These are phyloP conservation scores for Crocuta crocuta DNA, from an alignment of 2,113 vertebrate species.

Conservation along the genomic window DNA sequence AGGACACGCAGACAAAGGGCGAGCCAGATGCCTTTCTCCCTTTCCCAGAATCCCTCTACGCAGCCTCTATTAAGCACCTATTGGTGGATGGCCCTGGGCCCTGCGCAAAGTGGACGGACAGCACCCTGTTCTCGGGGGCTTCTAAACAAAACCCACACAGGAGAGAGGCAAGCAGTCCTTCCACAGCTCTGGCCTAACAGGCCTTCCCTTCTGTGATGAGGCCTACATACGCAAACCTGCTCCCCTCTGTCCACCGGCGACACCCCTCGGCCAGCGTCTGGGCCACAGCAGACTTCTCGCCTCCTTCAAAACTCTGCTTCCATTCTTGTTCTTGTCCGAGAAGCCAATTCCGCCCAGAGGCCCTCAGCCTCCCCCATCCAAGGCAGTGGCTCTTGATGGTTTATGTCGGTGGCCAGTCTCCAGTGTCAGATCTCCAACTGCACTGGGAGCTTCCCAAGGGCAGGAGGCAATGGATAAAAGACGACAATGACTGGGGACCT, in stretches of 20 bases:
- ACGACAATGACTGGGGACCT: neutral
- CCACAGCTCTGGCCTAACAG: neutral
- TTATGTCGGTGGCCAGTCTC: rapidly evolving
- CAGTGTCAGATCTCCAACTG: neutral
- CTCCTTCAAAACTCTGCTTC: neutral
- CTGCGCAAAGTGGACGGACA: neutral
- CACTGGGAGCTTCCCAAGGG: neutral
- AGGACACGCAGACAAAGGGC: conserved; percentile 64
- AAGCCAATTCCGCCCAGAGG: neutral
- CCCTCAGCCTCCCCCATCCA: neutral
- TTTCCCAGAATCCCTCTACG: neutral
- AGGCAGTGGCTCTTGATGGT: no score
- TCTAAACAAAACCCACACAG: neutral
- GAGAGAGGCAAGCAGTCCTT: neutral
- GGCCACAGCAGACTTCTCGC: neutral
- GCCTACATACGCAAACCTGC: neutral
- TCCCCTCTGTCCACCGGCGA: neutral
- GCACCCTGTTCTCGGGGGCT: neutral
- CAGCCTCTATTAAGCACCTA: neutral
- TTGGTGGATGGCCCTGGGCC: neutral
- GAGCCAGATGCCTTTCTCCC: neutral
- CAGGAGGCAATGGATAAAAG: neutral
- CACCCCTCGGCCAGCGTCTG: rapidly evolving
- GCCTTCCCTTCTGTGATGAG: neutral
- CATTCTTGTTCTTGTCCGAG: neutral